Percentiles rank a stretch among this genome's conserved stretches.
Evolutionary conservation across 2,113 vertebrate species (phyloP).

Genomic region (Callipepla squamata): DNA sequence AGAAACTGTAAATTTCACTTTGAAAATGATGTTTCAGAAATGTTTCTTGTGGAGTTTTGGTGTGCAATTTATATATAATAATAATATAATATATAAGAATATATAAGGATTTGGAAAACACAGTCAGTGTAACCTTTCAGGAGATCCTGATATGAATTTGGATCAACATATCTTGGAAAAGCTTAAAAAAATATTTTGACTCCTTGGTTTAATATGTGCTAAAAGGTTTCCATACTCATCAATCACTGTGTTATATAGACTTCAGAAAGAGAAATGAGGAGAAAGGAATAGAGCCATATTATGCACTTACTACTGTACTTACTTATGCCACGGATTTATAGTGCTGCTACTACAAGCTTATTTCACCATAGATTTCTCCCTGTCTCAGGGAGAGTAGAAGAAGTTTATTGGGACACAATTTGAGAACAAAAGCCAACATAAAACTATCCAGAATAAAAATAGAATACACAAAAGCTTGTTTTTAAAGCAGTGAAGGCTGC

Average conservation of each 20-base stretch:
- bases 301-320: background rate
- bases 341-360: background rate
- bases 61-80: too few species aligned
- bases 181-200: constrained; percentile 25
- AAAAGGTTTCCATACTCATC: background rate
- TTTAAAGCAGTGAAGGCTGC: background rate
- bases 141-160: background rate
- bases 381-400: background rate
- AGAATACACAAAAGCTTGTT: background rate
- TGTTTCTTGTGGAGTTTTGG: background rate
- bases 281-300: background rate
- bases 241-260: background rate
- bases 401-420: background rate
- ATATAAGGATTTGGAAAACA: background rate
- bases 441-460: constrained; percentile 16
- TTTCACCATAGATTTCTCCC: constrained; percentile 20
- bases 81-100: too few species aligned
- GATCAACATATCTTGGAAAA: background rate
- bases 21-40: background rate
- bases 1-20: background rate
- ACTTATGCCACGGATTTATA: background rate
- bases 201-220: background rate
- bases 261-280: background rate
- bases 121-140: background rate
- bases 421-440: constrained; percentile 8